Evolutionary conservation across 2,888 invertebrate species (phyloP).

Genomic region (Spilosoma lubricipeda): DNA sequence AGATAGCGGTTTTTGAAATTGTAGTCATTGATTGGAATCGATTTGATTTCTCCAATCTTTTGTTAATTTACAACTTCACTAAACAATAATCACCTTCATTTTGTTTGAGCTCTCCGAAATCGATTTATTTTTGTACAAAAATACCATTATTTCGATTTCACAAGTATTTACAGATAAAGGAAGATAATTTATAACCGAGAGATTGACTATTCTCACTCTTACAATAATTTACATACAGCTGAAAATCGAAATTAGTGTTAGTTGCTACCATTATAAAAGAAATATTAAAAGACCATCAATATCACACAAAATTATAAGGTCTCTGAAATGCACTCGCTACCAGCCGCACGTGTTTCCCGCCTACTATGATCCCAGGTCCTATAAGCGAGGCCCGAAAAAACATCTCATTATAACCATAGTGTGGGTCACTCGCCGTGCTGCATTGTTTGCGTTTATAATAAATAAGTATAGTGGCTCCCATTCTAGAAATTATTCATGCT

Average conservation of each 20-base stretch:
- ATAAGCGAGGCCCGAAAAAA: too few species aligned
- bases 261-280: not conserved
- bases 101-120: not conserved
- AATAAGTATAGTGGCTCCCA: too few species aligned
- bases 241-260: not conserved
- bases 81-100: not conserved
- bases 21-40: not conserved
- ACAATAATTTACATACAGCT: not conserved
- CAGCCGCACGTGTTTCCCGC: too few species aligned
- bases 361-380: too few species aligned
- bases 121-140: slow-evolving; percentile 11
- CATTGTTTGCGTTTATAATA: too few species aligned
- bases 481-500: too few species aligned
- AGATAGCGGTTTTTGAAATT: not conserved
- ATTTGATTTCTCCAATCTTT: not conserved
- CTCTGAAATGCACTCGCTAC: too few species aligned
- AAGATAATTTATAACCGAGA: not conserved
- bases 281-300: not conserved
- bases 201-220: slow-evolving; percentile 2
- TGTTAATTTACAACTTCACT: not conserved
- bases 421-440: too few species aligned
- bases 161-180: not conserved
- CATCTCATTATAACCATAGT: too few species aligned
- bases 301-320: not conserved
- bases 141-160: not conserved